These are phyloP conservation scores for Danaus melanippus DNA, from an alignment of 1,140 invertebrate species.

Conservation along the genomic window DNA sequence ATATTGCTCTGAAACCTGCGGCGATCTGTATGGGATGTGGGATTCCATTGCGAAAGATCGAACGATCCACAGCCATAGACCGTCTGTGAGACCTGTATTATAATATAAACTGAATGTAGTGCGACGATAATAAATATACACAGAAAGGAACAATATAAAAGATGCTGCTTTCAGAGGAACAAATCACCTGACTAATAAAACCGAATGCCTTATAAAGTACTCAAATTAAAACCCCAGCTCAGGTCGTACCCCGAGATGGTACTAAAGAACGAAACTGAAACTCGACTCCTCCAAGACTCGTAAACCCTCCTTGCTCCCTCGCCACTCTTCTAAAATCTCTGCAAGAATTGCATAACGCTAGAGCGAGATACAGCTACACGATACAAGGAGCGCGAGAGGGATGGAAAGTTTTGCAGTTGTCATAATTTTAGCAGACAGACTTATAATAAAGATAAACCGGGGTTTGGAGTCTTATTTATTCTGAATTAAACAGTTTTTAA, in stretches of 20 bases:
- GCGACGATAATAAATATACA: too few relatives aligned
- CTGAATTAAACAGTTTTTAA: constrained; percentile 7
- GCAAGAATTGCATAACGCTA: constrained; percentile 30
- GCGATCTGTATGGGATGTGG: too few relatives aligned
- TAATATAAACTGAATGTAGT: too few relatives aligned
- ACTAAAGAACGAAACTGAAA: constrained; percentile 11
- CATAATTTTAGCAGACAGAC: constrained; percentile 58
- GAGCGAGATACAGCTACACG: constrained; percentile 10
- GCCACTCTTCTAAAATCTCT: constrained; percentile 46
- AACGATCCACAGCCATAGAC: too few relatives aligned
- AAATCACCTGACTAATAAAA: too few relatives aligned
- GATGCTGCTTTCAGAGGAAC: too few relatives aligned
- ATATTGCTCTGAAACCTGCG: too few relatives aligned
- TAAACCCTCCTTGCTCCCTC: constrained; percentile 24
- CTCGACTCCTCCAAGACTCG: constrained; percentile 16
- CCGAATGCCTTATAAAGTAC: too few relatives aligned
- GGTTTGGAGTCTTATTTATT: constrained; percentile 18
- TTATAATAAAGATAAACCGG: constrained; percentile 60
- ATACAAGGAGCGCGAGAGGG: constrained; percentile 12
- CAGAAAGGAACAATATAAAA: too few relatives aligned
- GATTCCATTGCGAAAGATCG: too few relatives aligned
- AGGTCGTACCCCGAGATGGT: constrained; percentile 13
- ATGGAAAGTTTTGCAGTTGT: constrained; percentile 48
- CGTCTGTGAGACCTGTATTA: too few relatives aligned
- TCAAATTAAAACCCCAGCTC: constrained; percentile 7